phyloP scores from a whole-genome alignment of 2,888 invertebrate species.

The Aricia artaxerxes region DNA sequence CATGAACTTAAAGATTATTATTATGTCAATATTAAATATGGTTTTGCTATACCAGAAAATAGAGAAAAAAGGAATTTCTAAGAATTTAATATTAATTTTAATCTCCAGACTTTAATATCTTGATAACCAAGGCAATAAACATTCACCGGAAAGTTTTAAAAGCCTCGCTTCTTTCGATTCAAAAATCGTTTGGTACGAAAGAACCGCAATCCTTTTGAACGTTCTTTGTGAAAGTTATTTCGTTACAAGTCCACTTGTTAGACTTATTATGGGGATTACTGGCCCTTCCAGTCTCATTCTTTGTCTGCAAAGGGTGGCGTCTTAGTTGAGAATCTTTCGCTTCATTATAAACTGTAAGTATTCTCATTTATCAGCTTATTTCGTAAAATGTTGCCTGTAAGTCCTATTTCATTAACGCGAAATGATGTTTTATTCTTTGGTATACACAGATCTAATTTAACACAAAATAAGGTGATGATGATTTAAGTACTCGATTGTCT shows the following conservation, averaged over 20 bases:
- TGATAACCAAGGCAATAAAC: neutral
- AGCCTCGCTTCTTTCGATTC: constrained; percentile 37
- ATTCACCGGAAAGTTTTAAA: constrained; percentile 15
- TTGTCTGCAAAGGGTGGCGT: constrained; percentile 42
- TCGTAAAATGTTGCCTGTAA: constrained; percentile 33
- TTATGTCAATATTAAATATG: no score
- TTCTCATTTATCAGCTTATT: constrained; percentile 22
- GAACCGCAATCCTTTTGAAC: constrained; percentile 61
- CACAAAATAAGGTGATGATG: neutral
- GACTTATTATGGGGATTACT: constrained; percentile 57
- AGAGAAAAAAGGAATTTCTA: neutral
- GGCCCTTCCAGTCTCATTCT: constrained; percentile 49
- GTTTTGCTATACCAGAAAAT: no score
- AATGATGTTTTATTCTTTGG: no score
- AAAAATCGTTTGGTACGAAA: constrained; percentile 48
- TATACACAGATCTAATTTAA: no score
- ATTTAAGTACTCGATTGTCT: neutral
- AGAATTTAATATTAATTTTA: neutral
- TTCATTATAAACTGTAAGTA: constrained; percentile 32
- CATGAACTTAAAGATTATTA: no score
- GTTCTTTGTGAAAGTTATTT: constrained; percentile 62
- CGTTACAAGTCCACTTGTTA: constrained; percentile 48
- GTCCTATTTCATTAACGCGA: neutral
- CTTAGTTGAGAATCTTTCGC: constrained; percentile 38
- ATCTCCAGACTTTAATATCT: neutral